These are phyloP conservation scores for Morpho achilles DNA, from an alignment of 2,888 invertebrate genomes.

Conservation along the genomic window DNA sequence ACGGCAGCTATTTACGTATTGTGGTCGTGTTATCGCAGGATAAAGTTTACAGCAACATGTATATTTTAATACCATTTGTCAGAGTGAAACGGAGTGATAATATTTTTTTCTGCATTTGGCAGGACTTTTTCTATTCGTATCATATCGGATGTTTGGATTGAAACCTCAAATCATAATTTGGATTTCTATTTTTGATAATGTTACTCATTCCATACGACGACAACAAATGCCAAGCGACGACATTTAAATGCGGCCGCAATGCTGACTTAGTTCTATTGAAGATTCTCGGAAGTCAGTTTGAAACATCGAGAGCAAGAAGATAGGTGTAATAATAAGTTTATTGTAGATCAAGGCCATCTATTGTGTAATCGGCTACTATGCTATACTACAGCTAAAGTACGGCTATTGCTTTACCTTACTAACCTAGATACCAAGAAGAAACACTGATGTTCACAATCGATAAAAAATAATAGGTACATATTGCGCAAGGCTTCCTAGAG, in stretches of 20 bases:
- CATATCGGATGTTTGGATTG: slow-evolving; percentile 40
- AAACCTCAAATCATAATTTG: slow-evolving; percentile 37
- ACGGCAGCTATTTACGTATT: slow-evolving; percentile 46
- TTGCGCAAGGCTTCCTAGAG: not conserved
- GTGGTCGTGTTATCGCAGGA: slow-evolving; percentile 70
- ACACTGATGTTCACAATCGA: too few relatives aligned
- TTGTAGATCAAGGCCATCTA: slow-evolving; percentile 9
- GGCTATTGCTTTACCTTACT: not conserved
- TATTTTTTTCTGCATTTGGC: slow-evolving; percentile 67
- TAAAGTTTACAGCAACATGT: slow-evolving; percentile 67
- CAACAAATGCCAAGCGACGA: slow-evolving; percentile 7
- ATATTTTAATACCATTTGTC: slow-evolving; percentile 68
- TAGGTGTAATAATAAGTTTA: slow-evolving; percentile 1
- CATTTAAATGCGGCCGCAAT: slow-evolving; percentile 13
- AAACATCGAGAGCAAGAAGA: slow-evolving; percentile 1
- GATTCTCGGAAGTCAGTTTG: slow-evolving; percentile 12
- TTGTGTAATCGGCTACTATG: too few relatives aligned
- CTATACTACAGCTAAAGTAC: too few relatives aligned
- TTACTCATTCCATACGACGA: slow-evolving; percentile 4
- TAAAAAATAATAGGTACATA: not conserved
- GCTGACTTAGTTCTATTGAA: slow-evolving; percentile 5
- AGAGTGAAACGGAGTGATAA: slow-evolving; percentile 64
- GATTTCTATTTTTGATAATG: slow-evolving; percentile 61
- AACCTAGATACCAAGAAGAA: too few relatives aligned
- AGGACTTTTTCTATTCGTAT: slow-evolving; percentile 59